These are phyloP conservation scores for Xestoiulus laeticollis DNA, from an alignment of 2,888 invertebrate genomes.

Conservation along the genomic window DNA sequence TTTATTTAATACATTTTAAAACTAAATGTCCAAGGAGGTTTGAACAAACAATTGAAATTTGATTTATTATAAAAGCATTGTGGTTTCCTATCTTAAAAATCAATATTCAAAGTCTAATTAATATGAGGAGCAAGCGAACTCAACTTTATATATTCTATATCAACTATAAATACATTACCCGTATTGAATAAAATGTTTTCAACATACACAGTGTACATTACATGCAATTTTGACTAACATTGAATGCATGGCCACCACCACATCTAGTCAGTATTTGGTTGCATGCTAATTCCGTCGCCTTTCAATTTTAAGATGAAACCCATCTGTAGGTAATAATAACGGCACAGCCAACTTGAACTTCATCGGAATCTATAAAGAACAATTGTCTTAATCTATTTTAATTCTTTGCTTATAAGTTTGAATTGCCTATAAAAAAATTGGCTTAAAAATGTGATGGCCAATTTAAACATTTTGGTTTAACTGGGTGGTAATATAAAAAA, in stretches of 20 bases:
- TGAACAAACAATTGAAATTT: too few species aligned
- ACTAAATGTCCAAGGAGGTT: too few species aligned
- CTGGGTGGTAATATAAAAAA: background rate
- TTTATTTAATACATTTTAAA: too few species aligned
- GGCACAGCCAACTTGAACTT: background rate
- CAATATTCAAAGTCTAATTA: too few species aligned
- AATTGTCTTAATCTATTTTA: background rate
- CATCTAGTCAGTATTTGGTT: background rate
- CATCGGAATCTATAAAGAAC: background rate
- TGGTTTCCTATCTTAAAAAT: too few species aligned
- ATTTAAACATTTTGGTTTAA: too few species aligned
- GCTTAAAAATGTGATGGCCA: too few species aligned
- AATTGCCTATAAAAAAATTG: too few species aligned
- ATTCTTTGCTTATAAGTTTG: background rate
- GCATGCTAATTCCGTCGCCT: background rate
- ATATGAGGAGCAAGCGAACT: too few species aligned
- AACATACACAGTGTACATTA: background rate
- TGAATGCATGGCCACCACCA: background rate
- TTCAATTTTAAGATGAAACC: conserved; percentile 28
- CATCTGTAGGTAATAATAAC: background rate
- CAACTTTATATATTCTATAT: background rate
- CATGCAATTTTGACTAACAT: background rate
- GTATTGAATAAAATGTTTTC: background rate
- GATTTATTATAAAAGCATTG: too few species aligned
- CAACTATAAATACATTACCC: background rate